Conservation (phyloP, 2,797 vertebrate genomes). For the Gastrophryne carolinensis region DNA sequence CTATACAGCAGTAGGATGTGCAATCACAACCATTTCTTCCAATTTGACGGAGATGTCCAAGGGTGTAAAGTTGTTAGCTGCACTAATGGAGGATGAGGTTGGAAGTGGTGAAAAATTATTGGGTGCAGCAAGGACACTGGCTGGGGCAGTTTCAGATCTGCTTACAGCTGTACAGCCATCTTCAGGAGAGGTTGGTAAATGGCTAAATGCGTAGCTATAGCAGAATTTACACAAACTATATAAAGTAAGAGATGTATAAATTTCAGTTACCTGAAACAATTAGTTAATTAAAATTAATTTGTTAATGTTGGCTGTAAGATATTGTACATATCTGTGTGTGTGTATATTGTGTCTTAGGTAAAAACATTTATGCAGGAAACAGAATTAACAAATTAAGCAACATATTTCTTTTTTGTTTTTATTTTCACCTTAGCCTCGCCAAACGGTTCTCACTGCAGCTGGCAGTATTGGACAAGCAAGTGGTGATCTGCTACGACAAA, state of each 20-base stretch:
- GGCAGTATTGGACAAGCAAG: constrained; percentile 98
- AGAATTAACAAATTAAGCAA: not conserved
- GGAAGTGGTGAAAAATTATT: constrained; percentile 94
- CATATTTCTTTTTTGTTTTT: not conserved
- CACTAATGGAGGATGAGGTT: constrained; percentile 93
- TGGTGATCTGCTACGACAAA: constrained; percentile 92
- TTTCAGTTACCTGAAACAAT: too few relatives aligned
- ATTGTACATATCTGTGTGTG: too few relatives aligned
- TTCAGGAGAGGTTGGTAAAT: constrained; percentile 90
- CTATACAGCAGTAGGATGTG: constrained; percentile 96
- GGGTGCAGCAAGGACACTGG: constrained; percentile 89
- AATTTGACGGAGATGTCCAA: constrained; percentile 99
- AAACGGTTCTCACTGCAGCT: constrained; percentile 95
- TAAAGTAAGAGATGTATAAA: too few relatives aligned
- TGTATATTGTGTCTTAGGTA: too few relatives aligned
- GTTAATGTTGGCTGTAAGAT: too few relatives aligned
- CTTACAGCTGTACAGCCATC: constrained; percentile 93
- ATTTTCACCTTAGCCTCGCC: constrained; percentile 79
- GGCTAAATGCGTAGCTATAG: too few relatives aligned
- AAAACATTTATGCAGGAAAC: too few relatives aligned
- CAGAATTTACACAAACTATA: too few relatives aligned
- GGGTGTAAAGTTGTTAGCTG: constrained; percentile 92
- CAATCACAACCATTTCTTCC: constrained; percentile 97
- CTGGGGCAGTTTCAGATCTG: constrained; percentile 90
- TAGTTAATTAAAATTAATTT: too few relatives aligned